Evolutionary conservation across 2,797 vertebrate species (phyloP).

Genomic region (Cryptoprocta ferox): DNA sequence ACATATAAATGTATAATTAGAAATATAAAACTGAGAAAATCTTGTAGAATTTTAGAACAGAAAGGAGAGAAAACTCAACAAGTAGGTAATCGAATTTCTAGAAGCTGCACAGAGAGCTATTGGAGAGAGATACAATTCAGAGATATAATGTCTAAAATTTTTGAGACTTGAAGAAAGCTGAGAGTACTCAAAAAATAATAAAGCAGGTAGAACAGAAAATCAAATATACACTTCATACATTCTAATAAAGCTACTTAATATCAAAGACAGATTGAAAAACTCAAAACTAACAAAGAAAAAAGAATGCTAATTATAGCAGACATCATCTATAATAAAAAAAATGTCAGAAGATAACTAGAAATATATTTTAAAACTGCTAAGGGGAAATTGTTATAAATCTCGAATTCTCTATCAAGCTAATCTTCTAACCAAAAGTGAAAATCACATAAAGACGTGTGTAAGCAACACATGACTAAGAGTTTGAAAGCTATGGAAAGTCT

Average conservation of each 20-base stretch:
- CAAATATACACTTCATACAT: not conserved
- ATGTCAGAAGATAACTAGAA: not conserved
- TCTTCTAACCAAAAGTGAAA: conserved; percentile 40
- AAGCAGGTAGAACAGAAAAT: not conserved
- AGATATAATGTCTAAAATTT: not conserved
- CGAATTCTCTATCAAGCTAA: not conserved
- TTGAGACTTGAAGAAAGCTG: not conserved
- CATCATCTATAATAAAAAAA: not conserved
- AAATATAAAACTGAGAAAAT: conserved; percentile 39
- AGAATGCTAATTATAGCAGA: not conserved
- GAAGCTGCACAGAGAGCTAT: not conserved
- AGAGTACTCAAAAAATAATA: not conserved
- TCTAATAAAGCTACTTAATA: conserved; percentile 13
- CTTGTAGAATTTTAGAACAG: not conserved
- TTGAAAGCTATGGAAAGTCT: not conserved
- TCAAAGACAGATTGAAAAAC: not conserved
- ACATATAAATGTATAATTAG: not conserved
- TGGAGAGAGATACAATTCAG: not conserved
- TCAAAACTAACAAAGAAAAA: not conserved
- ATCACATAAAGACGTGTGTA: not conserved
- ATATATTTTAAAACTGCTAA: not conserved
- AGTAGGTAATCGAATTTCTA: conserved; percentile 33
- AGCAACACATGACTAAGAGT: not conserved
- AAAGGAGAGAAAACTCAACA: not conserved
- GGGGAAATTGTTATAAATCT: not conserved